Conservation (phyloP, 2,888 invertebrate species). For the Eristalinus aeneus region DNA sequence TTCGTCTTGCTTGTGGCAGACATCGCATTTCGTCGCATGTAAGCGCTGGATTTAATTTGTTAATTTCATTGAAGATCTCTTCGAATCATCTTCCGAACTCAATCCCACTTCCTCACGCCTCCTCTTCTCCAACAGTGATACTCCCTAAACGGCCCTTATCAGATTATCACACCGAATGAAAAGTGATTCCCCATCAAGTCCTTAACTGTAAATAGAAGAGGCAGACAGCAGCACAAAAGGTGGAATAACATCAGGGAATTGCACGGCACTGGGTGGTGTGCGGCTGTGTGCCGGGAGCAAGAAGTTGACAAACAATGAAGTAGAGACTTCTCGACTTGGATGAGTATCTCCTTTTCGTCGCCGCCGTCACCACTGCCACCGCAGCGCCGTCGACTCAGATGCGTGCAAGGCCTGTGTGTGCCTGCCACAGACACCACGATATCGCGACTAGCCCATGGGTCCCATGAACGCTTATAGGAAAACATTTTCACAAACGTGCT, state of each 20-base stretch:
- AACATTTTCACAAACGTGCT: conserved; percentile 67
- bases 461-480: conserved; percentile 67
- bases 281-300: conserved; percentile 22
- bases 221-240: conserved; percentile 55
- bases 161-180: conserved; percentile 66
- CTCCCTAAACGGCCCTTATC: conserved; percentile 56
- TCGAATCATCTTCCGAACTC: background rate
- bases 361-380: conserved; percentile 6
- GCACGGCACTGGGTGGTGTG: background rate
- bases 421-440: conserved; percentile 42
- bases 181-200: conserved; percentile 67
- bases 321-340: conserved; percentile 22
- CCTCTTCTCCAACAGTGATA: background rate
- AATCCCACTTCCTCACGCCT: background rate
- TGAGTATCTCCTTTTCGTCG: conserved; percentile 5
- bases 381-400: no score
- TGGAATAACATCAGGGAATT: conserved; percentile 68
- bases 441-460: conserved; percentile 67
- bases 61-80: conserved; percentile 37
- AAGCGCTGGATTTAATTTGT: conserved; percentile 54
- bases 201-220: conserved; percentile 67
- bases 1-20: background rate
- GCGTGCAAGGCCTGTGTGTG: background rate
- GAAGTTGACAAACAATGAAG: conserved; percentile 63
- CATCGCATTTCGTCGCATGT: conserved; percentile 15